phyloP scores from a whole-genome alignment of 2,113 vertebrate species.

The Promerops cafer region DNA sequence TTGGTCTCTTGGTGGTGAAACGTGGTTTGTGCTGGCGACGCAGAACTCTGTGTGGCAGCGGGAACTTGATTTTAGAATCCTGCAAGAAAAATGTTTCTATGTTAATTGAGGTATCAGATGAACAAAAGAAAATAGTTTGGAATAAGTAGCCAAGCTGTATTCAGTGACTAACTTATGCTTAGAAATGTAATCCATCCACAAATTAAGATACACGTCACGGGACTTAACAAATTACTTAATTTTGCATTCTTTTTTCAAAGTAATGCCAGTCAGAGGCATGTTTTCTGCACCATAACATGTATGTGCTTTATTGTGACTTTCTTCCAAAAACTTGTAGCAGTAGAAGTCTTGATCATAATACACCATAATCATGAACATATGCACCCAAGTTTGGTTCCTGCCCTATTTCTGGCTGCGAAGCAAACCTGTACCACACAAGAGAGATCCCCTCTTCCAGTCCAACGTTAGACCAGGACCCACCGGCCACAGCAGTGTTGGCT shows the following conservation, averaged over 20 bases:
- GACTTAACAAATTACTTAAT: background rate
- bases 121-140: background rate
- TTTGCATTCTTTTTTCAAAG: background rate
- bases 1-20: constrained; percentile 99
- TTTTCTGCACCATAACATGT: rapidly evolving
- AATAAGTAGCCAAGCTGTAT: background rate
- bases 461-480: rapidly evolving
- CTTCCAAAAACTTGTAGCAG: background rate
- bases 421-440: background rate
- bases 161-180: background rate
- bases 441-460: background rate
- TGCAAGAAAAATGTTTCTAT: constrained; percentile 25
- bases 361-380: background rate
- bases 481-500: background rate
- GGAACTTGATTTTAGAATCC: constrained; percentile 99
- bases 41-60: constrained; percentile 93
- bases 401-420: background rate
- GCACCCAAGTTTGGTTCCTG: background rate
- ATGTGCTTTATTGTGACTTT: background rate
- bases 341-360: background rate
- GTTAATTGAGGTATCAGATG: background rate
- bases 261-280: background rate
- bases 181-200: background rate
- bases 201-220: background rate
- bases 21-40: constrained; percentile 96